phyloP scores from a whole-genome alignment of 2,888 invertebrate genomes.

The Encarsia formosa region DNA sequence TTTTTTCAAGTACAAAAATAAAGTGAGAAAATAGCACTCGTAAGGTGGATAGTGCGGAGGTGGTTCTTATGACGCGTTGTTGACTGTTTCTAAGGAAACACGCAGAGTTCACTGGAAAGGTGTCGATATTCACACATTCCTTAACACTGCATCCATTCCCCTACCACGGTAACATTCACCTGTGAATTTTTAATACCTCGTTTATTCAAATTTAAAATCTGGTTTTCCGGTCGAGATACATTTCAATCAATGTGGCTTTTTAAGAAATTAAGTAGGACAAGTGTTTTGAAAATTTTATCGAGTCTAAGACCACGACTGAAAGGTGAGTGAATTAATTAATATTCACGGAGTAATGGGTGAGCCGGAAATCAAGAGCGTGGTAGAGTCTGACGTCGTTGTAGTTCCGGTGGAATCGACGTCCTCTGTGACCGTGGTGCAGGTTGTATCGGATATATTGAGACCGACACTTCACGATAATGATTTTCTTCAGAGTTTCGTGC shows the following conservation, averaged over 20 bases:
- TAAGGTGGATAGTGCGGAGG: too few relatives aligned
- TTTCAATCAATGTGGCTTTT: not conserved
- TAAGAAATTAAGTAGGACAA: not conserved
- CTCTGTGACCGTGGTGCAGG: not conserved
- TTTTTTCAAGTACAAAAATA: too few relatives aligned
- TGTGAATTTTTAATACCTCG: not conserved
- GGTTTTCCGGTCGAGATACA: not conserved
- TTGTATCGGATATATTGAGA: conserved; percentile 61
- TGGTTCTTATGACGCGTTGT: conserved; percentile 36
- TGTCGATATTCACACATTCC: conserved; percentile 44
- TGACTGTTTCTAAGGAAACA: conserved; percentile 49
- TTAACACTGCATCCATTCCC: not conserved
- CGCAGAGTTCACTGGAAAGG: conserved; percentile 34
- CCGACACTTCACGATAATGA: conserved; percentile 66
- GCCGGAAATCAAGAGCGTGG: too few relatives aligned
- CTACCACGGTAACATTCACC: not conserved
- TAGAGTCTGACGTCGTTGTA: too few relatives aligned
- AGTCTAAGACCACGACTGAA: not conserved
- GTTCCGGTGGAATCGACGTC: not conserved
- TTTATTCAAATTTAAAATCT: not conserved
- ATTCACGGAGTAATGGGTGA: too few relatives aligned
- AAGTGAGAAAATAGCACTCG: too few relatives aligned
- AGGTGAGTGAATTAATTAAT: too few relatives aligned
- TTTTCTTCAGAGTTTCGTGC: conserved; percentile 74
- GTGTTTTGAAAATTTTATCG: not conserved